These are phyloP conservation scores for Ranitomeya imitator DNA, from an alignment of 2,113 vertebrate species.

Conservation along the genomic window DNA sequence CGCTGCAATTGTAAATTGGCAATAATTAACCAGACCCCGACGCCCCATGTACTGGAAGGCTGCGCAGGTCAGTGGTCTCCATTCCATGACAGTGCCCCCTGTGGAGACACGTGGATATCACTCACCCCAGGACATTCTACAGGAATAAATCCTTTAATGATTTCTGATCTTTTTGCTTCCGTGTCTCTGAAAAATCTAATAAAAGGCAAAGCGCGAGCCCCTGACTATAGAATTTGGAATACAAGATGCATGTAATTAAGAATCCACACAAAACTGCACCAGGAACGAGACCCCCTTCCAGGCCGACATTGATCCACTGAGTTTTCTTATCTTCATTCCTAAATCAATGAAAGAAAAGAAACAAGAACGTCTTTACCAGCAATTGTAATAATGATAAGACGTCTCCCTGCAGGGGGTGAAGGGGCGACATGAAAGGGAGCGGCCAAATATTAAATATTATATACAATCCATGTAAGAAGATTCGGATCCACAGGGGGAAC, in stretches of 20 bases:
- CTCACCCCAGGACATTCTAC: background rate
- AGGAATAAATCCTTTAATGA: background rate
- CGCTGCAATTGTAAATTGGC: background rate
- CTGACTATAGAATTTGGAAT: background rate
- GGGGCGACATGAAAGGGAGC: background rate
- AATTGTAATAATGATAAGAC: background rate
- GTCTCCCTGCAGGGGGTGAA: background rate
- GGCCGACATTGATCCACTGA: background rate
- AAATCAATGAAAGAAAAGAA: constrained; percentile 4
- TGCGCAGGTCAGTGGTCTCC: background rate
- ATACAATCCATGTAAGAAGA: background rate
- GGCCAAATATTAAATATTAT: background rate
- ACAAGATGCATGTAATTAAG: background rate
- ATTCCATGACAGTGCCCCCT: background rate
- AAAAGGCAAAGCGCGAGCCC: background rate
- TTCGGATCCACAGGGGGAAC: background rate
- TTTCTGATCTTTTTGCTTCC: background rate
- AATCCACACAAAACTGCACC: background rate
- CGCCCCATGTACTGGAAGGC: background rate
- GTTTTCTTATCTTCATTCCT: constrained; percentile 15
- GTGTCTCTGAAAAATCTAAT: background rate
- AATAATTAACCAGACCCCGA: background rate
- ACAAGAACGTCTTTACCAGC: background rate
- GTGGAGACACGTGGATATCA: background rate
- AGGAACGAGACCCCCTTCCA: background rate